These are phyloP conservation scores for Ammodytes dubius DNA, from an alignment of 2,113 vertebrate genomes.

Conservation along the genomic window DNA sequence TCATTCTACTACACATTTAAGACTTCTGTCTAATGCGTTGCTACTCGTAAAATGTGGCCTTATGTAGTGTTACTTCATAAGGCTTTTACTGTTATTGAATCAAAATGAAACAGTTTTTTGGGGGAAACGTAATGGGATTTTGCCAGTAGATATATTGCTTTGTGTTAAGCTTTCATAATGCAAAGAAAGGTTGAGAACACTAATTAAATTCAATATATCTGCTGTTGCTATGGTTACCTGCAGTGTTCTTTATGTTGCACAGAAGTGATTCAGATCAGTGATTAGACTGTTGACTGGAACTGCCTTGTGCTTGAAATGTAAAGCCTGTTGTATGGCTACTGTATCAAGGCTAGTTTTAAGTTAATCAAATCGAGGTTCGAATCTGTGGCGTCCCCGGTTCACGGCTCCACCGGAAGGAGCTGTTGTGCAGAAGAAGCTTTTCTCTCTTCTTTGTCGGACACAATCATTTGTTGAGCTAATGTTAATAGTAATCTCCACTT, in stretches of 20 bases:
- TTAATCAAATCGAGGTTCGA: no score
- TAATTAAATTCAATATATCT: background rate
- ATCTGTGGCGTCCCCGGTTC: no score
- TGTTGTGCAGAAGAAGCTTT: no score
- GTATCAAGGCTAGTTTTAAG: background rate
- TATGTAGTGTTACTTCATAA: background rate
- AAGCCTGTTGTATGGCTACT: background rate
- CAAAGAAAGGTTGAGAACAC: background rate
- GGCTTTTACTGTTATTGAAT: background rate
- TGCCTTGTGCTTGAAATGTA: background rate
- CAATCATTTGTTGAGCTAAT: no score
- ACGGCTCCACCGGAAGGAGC: no score
- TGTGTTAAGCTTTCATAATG: background rate
- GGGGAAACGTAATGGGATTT: background rate
- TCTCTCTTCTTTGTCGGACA: no score
- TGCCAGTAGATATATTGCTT: background rate
- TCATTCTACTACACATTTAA: no score
- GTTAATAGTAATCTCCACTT: no score
- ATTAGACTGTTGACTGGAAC: background rate
- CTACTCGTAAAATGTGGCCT: background rate
- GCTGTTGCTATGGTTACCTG: conserved; percentile 1
- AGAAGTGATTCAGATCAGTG: background rate
- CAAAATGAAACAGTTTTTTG: background rate
- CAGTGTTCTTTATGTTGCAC: background rate
- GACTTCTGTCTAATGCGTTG: background rate